phyloP scores from a whole-genome alignment of 2,113 vertebrate genomes.

The Rhizomys pruinosus region DNA sequence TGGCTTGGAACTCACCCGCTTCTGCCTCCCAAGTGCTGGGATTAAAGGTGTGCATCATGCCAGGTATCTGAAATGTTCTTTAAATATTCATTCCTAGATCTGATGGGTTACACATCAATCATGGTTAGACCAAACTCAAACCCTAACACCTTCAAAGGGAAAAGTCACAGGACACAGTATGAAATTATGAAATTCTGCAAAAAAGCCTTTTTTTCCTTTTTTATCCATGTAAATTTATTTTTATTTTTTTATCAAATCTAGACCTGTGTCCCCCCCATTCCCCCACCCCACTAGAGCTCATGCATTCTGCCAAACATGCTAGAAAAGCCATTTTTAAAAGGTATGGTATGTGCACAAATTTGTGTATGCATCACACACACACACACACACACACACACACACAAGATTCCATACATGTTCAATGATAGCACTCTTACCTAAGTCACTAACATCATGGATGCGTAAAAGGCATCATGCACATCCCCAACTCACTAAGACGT shows the following conservation, averaged over 20 bases:
- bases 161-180: not conserved
- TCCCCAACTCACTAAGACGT: not conserved
- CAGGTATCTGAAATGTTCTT: conserved; percentile 40
- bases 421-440: not conserved
- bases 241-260: no score
- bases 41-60: no score
- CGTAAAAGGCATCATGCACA: not conserved
- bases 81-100: not conserved
- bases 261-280: no score
- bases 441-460: not conserved
- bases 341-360: not conserved
- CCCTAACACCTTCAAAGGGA: not conserved
- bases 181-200: no score
- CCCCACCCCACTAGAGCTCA: no score
- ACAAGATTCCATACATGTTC: not conserved
- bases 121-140: not conserved
- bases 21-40: no score
- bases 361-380: not conserved
- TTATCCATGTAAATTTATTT: no score
- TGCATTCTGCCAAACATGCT: no score
- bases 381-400: not conserved
- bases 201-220: no score
- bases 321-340: not conserved
- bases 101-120: not conserved
- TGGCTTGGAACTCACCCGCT: no score